These are phyloP conservation scores for Beris chalybata DNA, from an alignment of 2,888 invertebrate species.

Conservation along the genomic window DNA sequence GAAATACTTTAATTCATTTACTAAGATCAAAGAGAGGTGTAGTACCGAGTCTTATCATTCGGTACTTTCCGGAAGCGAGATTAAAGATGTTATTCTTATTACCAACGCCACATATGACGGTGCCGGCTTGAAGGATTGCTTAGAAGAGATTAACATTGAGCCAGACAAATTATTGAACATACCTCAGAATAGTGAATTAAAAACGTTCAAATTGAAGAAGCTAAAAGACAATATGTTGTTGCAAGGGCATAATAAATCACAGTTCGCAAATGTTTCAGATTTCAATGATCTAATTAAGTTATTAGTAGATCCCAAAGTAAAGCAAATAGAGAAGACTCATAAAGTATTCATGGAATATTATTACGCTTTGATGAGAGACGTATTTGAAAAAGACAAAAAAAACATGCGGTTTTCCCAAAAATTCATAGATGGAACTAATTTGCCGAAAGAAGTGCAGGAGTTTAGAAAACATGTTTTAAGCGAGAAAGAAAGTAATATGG, in stretches of 20 bases:
- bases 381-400: too few species aligned
- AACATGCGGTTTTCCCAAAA: too few species aligned
- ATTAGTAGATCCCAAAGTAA: not conserved
- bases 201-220: too few species aligned
- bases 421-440: too few species aligned
- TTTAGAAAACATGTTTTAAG: not conserved
- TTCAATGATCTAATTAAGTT: constrained; percentile 6
- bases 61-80: constrained; percentile 1
- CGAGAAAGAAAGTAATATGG: not conserved
- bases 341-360: not conserved
- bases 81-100: constrained; percentile 10
- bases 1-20: constrained; percentile 22
- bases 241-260: not conserved
- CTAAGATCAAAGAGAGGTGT: constrained; percentile 4
- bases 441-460: too few species aligned
- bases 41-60: constrained; percentile 1
- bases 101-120: constrained; percentile 1
- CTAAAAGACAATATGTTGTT: too few species aligned
- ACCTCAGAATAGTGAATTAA: too few species aligned
- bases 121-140: not conserved
- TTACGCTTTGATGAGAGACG: not conserved
- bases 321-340: not conserved
- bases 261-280: constrained; percentile 7
- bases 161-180: not conserved
- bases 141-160: not conserved